phyloP scores from a whole-genome alignment of 1,140 invertebrate genomes.

The Brachionus angularis region DNA sequence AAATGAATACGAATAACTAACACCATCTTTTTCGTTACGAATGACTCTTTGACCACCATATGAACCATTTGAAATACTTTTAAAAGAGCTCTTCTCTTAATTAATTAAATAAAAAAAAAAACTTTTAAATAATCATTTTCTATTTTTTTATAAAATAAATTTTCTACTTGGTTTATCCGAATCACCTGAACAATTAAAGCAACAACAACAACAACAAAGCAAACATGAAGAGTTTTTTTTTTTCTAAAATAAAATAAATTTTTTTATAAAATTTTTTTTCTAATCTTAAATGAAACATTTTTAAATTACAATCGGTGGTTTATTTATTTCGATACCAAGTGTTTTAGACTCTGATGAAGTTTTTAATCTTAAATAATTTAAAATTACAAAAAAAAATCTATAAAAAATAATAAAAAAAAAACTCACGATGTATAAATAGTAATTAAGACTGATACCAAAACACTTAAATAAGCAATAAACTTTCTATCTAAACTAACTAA shows the following conservation, averaged over 20 bases:
- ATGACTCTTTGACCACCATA: slow-evolving; percentile 56
- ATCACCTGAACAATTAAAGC: slow-evolving; percentile 41
- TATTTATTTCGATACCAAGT: slow-evolving; percentile 49
- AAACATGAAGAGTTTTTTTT: neutral
- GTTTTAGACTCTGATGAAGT: slow-evolving; percentile 53
- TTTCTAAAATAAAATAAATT: neutral
- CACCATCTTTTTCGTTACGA: slow-evolving; percentile 88
- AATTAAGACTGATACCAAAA: slow-evolving; percentile 49
- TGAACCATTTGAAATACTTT: neutral
- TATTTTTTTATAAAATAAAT: slow-evolving; percentile 1
- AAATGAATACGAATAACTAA: slow-evolving; percentile 95
- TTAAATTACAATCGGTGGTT: neutral
- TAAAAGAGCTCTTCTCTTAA: slow-evolving; percentile 41
- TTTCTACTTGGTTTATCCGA: slow-evolving; percentile 40
- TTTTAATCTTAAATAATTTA: too few species aligned
- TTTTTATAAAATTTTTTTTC: neutral
- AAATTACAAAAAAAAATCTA: slow-evolving; percentile 43
- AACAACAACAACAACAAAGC: slow-evolving; percentile 22
- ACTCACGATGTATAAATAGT: slow-evolving; percentile 53
- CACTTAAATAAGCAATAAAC: slow-evolving; percentile 53
- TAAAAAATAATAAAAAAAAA: slow-evolving; percentile 28
- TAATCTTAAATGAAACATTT: neutral
- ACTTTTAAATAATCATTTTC: neutral
- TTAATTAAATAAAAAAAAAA: neutral
- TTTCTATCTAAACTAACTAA: slow-evolving; percentile 44